phyloP scores from a whole-genome alignment of 2,888 invertebrate genomes.

The Apamea monoglypha region DNA sequence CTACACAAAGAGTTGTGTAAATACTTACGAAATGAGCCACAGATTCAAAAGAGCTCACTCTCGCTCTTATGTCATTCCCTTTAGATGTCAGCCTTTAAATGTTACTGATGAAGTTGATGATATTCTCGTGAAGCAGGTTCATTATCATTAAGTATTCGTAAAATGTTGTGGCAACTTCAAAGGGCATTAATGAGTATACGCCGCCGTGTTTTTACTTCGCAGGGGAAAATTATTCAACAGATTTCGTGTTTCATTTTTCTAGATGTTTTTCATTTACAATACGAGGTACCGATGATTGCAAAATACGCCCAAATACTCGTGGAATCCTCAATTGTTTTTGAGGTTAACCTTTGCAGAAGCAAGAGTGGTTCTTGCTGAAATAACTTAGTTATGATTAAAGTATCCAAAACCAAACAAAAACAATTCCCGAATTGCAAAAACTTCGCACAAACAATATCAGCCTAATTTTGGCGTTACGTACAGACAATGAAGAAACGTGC shows the following conservation, averaged over 20 bases:
- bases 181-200: slow-evolving; percentile 22
- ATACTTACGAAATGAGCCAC: slow-evolving; percentile 59
- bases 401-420: neutral
- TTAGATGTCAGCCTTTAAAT: slow-evolving; percentile 53
- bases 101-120: slow-evolving; percentile 46
- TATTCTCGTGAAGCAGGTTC: slow-evolving; percentile 45
- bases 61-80: slow-evolving; percentile 62
- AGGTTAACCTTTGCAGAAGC: neutral
- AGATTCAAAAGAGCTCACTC: slow-evolving; percentile 54
- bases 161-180: slow-evolving; percentile 35
- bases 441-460: neutral
- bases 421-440: neutral
- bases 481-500: slow-evolving; percentile 33
- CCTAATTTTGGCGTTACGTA: neutral
- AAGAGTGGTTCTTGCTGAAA: neutral
- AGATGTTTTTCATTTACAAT: slow-evolving; percentile 19
- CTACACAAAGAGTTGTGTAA: slow-evolving; percentile 43
- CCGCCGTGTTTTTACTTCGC: slow-evolving; percentile 10
- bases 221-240: neutral
- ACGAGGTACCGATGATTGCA: neutral
- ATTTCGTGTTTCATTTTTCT: slow-evolving; percentile 5
- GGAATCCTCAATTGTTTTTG: neutral
- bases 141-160: slow-evolving; percentile 36
- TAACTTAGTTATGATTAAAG: neutral
- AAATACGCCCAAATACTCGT: neutral